Evolutionary conservation across 2,113 vertebrate species (phyloP).

Genomic region (Bubalus kerabau): DNA sequence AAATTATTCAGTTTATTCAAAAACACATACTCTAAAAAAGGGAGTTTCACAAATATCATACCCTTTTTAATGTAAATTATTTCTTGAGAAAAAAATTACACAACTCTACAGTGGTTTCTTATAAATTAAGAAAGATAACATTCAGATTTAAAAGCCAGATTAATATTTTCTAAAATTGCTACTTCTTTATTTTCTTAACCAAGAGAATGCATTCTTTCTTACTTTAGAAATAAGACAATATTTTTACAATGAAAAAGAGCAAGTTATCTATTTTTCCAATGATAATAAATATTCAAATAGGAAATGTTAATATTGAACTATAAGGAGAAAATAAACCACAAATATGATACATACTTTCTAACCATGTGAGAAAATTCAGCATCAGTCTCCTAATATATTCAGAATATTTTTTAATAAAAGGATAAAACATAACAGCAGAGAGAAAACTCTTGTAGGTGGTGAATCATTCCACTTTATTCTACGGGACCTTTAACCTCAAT

Average conservation of each 20-base stretch:
- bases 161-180: conserved; percentile 4
- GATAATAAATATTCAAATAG: background rate
- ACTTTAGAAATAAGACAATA: background rate
- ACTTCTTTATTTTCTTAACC: background rate
- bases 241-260: background rate
- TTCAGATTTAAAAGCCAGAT: background rate
- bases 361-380: background rate
- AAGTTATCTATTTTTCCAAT: background rate
- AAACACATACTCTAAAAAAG: background rate
- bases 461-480: background rate
- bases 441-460: background rate
- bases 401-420: background rate
- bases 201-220: background rate
- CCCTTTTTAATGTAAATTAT: background rate
- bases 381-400: background rate
- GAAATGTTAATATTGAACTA: background rate
- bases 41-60: background rate
- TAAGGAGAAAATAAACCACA: background rate
- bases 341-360: background rate
- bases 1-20: background rate
- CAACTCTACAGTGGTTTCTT: background rate
- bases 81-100: background rate
- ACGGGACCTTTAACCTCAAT: background rate
- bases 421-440: background rate
- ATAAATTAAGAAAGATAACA: background rate